Base-by-base conservation (phyloP, 2,797 vertebrate genomes). In the Euthynnus affinis region DNA sequence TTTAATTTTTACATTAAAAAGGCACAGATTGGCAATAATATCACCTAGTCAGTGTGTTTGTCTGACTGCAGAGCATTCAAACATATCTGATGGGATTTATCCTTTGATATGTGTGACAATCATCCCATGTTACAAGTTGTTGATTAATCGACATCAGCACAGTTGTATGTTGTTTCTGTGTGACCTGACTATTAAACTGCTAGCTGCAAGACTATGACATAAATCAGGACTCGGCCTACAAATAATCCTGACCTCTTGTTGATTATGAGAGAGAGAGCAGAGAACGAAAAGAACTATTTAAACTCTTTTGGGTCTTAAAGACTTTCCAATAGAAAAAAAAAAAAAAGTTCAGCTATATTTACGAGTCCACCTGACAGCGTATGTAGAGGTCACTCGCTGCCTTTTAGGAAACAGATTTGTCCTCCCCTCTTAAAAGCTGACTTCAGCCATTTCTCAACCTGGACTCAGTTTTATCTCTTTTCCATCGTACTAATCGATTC, bases 401-500 rank as follows among this genome's bases (percentile, higher is more conserved):
- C 23, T 66, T 67, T 64, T 6, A 71, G 51, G 55, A 64, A 76
- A 81, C 52, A 63, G 37, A 82, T 71, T 61, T 71, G 60, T 66
- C 27, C 48, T 71, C 59, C 65, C 76, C 57, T 52, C 46, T 49
- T 55, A 57, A 80, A 27, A 73, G 56, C 65, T 42, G 32, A 59
- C 77, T 78, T 75, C 25, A 71, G 66, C 56, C 58, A 15, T 51
- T 77, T 60, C 60, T 66, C 25, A 1, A 80, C 72, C 66, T 22
- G 67, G 22, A 64, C 55, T 27, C 18, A 27, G 53, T 64, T 81
- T 83, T 78, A 78, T 83, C 73, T 37, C 72, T 61, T 63, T 89
- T 83, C 89, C 80, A 88, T 88, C 85, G 78, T 68, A 74, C 64
- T 79, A 78, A 89, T 92, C 79, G 79, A 87, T 91, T 82, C 49